Evolutionary conservation across 2,797 vertebrate species (phyloP), one percentile per base, ranked within the genome.

Genomic region (Gymnocypris eckloni): DNA sequence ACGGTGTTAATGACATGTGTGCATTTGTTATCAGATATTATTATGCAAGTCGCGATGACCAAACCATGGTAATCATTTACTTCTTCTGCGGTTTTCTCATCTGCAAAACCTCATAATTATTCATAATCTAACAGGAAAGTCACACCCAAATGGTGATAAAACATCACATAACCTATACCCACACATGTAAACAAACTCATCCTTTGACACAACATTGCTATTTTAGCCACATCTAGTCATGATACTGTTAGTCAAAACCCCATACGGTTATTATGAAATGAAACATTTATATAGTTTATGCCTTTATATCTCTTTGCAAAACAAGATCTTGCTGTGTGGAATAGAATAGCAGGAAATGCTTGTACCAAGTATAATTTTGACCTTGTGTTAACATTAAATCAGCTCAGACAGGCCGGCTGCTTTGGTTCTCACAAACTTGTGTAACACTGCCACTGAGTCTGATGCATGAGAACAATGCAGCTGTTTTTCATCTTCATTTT

Each of bases 321-420:
- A 73, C 7, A 73, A 1, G 48, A 41, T 56, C 3, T 56, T 77
- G 52, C 11, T 77, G 6, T 77, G 75, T 56, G 10, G 28, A 76
- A 76, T 37, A 56, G 18, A 37, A 41, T 11, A 76, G 25, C 25
- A 52, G 48, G 6, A 56, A 39, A 77, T 50, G 37, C 73, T 37
- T 50, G 6, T 50, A 20, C 25, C 4, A 15, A 56, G 18, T 12
- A 56, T 15, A 39, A 3, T 41, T 56, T 39, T 41, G 20, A 39
- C 50, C 11, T 56, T 39, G 6, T 28, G 71, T 52, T 41, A 0
- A 41, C 6, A 22, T 1, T 37, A 11, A 37, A 39, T 45, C 64
- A 37, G 25, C 15, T 66, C 41, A 79, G 41, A 7, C n/a, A 41
- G 64, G 45, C 72, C 92, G 28, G 88, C 92, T 93, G 93, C 61